These are phyloP conservation scores for Palythoa caribaeorum DNA, from an alignment of 92 coral and sea anemone genomes.

Conservation along the genomic window DNA sequence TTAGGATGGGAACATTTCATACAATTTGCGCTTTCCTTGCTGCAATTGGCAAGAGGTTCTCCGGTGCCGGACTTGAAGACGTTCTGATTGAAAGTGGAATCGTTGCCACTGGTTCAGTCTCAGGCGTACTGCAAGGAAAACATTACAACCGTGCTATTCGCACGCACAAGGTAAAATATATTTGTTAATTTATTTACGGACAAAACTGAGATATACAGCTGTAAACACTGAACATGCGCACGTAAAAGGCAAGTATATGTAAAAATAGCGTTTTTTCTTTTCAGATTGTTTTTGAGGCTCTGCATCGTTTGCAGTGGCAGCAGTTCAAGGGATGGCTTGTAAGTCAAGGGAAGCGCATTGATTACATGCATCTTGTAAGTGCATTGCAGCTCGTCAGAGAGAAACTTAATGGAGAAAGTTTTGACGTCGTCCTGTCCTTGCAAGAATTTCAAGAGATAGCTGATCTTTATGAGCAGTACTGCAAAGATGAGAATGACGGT, in stretches of 20 bases:
- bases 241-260: constrained; percentile 18
- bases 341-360: constrained; percentile 38
- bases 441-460: constrained; percentile 39
- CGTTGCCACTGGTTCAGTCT: constrained; percentile 64
- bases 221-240: constrained; percentile 48
- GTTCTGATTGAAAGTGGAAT: constrained; percentile 61
- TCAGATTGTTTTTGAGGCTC: constrained; percentile 49
- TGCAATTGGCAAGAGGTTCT: constrained; percentile 65
- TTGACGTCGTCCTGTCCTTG: constrained; percentile 42
- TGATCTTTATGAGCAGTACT: constrained; percentile 31
- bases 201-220: constrained; percentile 16
- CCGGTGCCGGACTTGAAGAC: constrained; percentile 67
- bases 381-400: constrained; percentile 55
- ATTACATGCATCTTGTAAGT: constrained; percentile 41
- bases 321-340: constrained; percentile 30
- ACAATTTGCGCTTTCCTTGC: constrained; percentile 62
- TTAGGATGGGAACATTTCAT: constrained; percentile 73
- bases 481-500: constrained; percentile 29
- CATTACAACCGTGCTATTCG: constrained; percentile 66
- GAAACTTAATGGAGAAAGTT: constrained; percentile 41
- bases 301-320: constrained; percentile 51
- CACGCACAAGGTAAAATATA: constrained; percentile 55
- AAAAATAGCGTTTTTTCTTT: constrained; percentile 2
- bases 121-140: constrained; percentile 72
- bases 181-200: constrained; percentile 18